phyloP scores from a whole-genome alignment of 1,140 invertebrate species.

The Adelges cooleyi region DNA sequence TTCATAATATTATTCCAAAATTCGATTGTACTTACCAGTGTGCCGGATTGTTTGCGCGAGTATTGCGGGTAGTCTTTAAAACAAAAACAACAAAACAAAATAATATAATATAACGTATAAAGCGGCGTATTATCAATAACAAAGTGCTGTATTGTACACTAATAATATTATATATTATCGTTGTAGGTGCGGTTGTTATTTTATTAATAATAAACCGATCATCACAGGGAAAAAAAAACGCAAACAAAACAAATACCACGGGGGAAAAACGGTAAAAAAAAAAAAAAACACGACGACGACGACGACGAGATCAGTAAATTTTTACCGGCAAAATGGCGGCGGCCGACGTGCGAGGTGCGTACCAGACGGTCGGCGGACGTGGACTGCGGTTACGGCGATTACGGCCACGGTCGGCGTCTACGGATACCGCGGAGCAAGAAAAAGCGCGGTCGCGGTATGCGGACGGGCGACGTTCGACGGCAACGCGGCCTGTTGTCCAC shows the following conservation, averaged over 20 bases:
- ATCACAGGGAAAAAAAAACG: too few relatives aligned
- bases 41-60: too few relatives aligned
- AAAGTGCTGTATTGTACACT: too few relatives aligned
- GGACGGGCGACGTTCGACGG: not conserved
- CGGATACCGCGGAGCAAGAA: not conserved
- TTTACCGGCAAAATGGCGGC: not conserved
- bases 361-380: not conserved
- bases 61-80: too few relatives aligned
- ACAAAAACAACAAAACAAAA: too few relatives aligned
- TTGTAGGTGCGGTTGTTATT: too few relatives aligned
- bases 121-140: too few relatives aligned
- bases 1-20: too few relatives aligned
- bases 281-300: not conserved
- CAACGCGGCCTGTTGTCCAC: slow-evolving; percentile 12
- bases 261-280: not conserved
- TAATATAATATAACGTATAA: too few relatives aligned
- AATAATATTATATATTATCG: too few relatives aligned
- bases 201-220: too few relatives aligned
- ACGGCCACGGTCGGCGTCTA: not conserved
- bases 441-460: not conserved
- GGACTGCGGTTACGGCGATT: not conserved
- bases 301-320: not conserved
- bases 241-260: not conserved
- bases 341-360: not conserved
- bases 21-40: too few relatives aligned